Base-by-base conservation (phyloP, 2,888 invertebrate species). In the Mimumesa dahlbomi region DNA sequence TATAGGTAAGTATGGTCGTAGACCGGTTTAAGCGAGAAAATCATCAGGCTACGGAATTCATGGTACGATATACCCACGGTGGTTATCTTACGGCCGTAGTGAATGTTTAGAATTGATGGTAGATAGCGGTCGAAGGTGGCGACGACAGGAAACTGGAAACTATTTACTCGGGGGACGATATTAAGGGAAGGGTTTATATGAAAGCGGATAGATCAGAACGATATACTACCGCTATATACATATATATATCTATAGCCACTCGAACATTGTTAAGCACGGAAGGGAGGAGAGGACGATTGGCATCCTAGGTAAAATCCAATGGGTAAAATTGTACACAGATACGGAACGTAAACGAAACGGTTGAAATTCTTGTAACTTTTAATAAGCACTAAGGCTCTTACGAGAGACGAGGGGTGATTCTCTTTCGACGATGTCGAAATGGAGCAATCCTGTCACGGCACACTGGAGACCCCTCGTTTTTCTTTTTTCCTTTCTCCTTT, bases 161-260 rank as follows among this genome's bases (percentile, higher is more conserved):
- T 84, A 85, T 85, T 85, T 85, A 84, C 84, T 79, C 82, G 81
- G 66, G 82, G 84, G 82, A 79, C 79, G 81, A 84, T 84, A 83
- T 84, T 84, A 82, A 82, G 77, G 83, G 75, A 40, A 16, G 61
- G 61, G 79, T 81, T 79, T 82, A 79, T 81, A 84, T 73, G 81
- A 81, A 77, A 83, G 81, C 75, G 80, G 81, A 80, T 82, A 81
- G 81, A 84, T 83, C 82, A 76, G 73, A 63, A 63, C 80, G 79
- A 84, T 83, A 81, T 83, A 81, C 78, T 71, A 58, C 57, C 49
- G 66, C 21, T 43, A 62, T 65, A 69, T n/a, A n/a, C n/a, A n/a
- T n/a, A n/a, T n/a, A n/a, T n/a, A n/a, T n/a, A n/a, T n/a, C n/a
- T n/a, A n/a, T 48, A 38, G 63, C 61, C 40, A 43, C 64, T 52